Base-by-base conservation (phyloP, 1,140 invertebrate species). In the Megathymus violae region DNA sequence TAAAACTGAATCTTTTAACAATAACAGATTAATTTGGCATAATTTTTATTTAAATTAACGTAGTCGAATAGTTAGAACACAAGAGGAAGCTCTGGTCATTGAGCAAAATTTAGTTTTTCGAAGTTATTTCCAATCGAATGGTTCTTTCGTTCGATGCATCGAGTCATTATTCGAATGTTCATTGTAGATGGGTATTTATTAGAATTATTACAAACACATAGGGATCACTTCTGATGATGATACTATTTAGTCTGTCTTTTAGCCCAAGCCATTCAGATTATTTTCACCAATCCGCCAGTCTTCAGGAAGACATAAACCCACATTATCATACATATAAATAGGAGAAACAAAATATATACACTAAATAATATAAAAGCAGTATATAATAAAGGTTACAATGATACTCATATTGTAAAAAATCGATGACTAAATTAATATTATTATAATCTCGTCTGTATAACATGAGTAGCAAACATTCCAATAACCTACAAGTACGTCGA, bases 1-100 rank as follows among this genome's bases (percentile, higher is more conserved):
- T 46, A 19, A 17, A 46, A 22, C 43, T n/a, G 13, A 46, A 34
- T 50, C 14, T 34, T 16, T 50, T 7, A 59, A 59, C 43, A 36
- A 47, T 56, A 54, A 71, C 47, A 56, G 38, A 60, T 69, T 73
- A 73, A 70, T 83, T 80, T 80, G 76, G 80, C 74, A 67, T 64
- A 64, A 68, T 63, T 67, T 47, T 36, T 31, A 66, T 62, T 62
- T 51, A 48, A 67, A 48, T 56, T 31, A 67, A 66, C 47, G 60
- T 62, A 58, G 59, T 67, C 11, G 4, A 34, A 47, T 47, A 52
- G 27, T 31, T 5, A n/a, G n/a, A n/a, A n/a, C 31, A 14, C 14
- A 66, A 59, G n/a, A 22, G 50, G 83, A 86, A 86, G 81, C 80
- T 81, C 74, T 75, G 46, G 74, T 70, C 69, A 71, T 86, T 86